Percentiles rank a stretch among this genome's conserved stretches.
phyloP scores from a whole-genome alignment of 2,888 invertebrate genomes.

The Chloroclystis v-ata region DNA sequence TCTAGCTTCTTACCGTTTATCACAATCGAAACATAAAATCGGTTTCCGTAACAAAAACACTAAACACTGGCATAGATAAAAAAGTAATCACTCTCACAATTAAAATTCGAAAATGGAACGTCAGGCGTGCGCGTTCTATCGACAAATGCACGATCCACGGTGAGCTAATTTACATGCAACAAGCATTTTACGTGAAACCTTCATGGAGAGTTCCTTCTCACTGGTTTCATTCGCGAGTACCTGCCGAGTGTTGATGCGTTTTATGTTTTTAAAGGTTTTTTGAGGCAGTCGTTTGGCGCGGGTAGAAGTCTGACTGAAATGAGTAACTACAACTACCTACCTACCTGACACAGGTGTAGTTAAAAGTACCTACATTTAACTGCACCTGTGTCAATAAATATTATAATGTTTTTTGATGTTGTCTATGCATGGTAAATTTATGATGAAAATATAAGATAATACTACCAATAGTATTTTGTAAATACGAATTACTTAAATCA shows the following conservation, averaged over 20 bases:
- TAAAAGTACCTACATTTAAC: too few relatives aligned
- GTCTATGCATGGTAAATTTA: too few relatives aligned
- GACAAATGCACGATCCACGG: slow-evolving; percentile 50
- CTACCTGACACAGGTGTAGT: too few relatives aligned
- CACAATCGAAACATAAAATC: slow-evolving; percentile 22
- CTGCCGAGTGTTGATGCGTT: slow-evolving; percentile 8
- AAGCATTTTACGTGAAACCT: slow-evolving; percentile 44
- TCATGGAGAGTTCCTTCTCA: slow-evolving; percentile 10
- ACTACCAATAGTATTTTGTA: too few relatives aligned
- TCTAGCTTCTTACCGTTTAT: slow-evolving; percentile 15
- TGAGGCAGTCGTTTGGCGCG: too few relatives aligned
- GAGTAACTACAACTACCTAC: too few relatives aligned
- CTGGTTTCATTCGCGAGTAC: slow-evolving; percentile 14
- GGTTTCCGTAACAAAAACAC: neutral
- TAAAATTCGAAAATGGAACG: slow-evolving; percentile 28
- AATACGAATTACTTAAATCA: too few relatives aligned
- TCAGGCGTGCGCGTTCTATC: slow-evolving; percentile 53
- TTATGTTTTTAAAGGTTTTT: too few relatives aligned
- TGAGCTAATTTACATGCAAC: slow-evolving; percentile 52
- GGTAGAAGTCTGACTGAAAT: neutral
- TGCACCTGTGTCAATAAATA: too few relatives aligned
- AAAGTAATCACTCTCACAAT: slow-evolving; percentile 10
- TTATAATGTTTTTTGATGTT: too few relatives aligned
- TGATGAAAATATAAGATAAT: too few relatives aligned
- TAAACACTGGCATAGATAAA: slow-evolving; percentile 24